These are phyloP conservation scores for Agrypnia vestita DNA, from an alignment of 1,140 invertebrate genomes.

Conservation along the genomic window DNA sequence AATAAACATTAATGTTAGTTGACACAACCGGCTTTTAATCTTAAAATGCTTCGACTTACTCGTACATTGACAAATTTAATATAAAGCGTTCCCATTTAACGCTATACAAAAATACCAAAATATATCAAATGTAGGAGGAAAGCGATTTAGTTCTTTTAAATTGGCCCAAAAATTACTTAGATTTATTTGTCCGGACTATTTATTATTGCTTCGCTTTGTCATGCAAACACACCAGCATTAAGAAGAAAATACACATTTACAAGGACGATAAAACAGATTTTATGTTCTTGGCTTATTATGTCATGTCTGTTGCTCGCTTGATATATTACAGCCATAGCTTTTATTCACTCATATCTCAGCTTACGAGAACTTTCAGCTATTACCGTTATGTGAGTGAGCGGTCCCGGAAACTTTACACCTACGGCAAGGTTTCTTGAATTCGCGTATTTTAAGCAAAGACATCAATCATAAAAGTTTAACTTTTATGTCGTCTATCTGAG, in stretches of 20 bases:
- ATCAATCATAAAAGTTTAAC: background rate
- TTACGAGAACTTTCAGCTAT: slow-evolving; percentile 4
- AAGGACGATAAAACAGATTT: slow-evolving; percentile 1
- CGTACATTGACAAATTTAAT: too few relatives aligned
- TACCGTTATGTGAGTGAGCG: background rate
- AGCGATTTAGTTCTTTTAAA: too few relatives aligned
- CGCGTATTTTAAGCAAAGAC: background rate
- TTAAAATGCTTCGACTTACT: too few relatives aligned
- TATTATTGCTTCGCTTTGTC: too few relatives aligned
- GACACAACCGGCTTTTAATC: too few relatives aligned
- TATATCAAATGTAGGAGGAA: too few relatives aligned
- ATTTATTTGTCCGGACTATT: too few relatives aligned
- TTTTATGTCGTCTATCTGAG: background rate
- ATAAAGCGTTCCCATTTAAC: too few relatives aligned
- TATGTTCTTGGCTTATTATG: slow-evolving; percentile 8
- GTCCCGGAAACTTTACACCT: background rate
- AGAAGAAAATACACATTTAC: background rate
- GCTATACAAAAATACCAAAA: too few relatives aligned
- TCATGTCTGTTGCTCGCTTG: background rate
- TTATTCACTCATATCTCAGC: slow-evolving; percentile 26
- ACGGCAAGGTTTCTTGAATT: background rate
- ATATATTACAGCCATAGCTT: slow-evolving; percentile 29
- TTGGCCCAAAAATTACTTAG: too few relatives aligned
- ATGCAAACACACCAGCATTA: background rate
- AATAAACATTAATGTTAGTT: too few relatives aligned